Evolutionary conservation across 2,797 vertebrate genomes (phyloP), one percentile per base, ranked within the genome.

Genomic region (Nyctalus aviator): DNA sequence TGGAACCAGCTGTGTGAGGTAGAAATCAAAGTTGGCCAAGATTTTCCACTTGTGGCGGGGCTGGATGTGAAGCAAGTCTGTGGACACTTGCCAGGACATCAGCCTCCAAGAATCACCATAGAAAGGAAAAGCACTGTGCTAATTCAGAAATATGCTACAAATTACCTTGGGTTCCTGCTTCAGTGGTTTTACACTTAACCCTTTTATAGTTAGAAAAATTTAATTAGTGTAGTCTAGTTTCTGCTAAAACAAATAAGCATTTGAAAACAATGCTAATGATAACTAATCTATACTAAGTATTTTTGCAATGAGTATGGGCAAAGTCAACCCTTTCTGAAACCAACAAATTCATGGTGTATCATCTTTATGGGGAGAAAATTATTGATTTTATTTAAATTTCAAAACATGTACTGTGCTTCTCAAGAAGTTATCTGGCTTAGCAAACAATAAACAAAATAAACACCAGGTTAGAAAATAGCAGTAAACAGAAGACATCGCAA

Each of bases 401-500:
- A 86, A 84, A 93, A 46, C 46, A 1, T 79, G 81, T 35, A 73
- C 32, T 64, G 57, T 64, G 9, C 11, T 91, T 50, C 23, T n/a
- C 57, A 87, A 76, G 46, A 91, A 94, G 23, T 64, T 93, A 89
- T 81, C 76, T 94, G 37, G 41, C 69, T 95, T 46, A 55, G 14
- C 75, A 92, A 89, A 82, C 62, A 82, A 35, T 6, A 32, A 32
- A 35, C 21, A 30, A 55, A 77, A 69, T 4, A 82, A 75, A 59
- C 44, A 32, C 27, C 46, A 41, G 23, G 78, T 83, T 12, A 91
- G 14, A 84, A 81, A 90, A 44, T 55, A 48, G 32, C 6, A 84
- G 14, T 25, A 62, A 90, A 87, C 12, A 57, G 53, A 83, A 86
- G 8, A 35, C 6, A 91, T 12, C 14, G 5, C 10, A 46, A 12